These are phyloP conservation scores for Aythya baeri DNA, from an alignment of 2,113 vertebrate genomes.

Conservation along the genomic window DNA sequence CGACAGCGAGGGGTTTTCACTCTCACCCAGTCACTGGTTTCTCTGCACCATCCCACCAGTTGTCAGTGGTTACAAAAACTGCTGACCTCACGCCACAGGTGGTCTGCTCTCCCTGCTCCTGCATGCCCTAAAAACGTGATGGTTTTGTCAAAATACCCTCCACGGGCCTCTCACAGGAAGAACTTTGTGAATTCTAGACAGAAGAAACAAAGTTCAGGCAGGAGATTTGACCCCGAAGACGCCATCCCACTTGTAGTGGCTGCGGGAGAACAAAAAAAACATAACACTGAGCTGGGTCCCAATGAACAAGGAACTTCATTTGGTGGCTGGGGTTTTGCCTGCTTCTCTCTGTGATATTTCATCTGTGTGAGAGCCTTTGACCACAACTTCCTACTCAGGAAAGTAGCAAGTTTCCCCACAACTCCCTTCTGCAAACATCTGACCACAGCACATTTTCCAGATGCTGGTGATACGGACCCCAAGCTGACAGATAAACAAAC, in stretches of 20 bases:
- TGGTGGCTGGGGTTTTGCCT: not conserved
- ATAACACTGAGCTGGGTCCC: not conserved
- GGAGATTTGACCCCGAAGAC: not conserved
- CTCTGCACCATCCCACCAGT: not conserved
- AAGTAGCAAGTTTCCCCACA: not conserved
- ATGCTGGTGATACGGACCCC: fast-evolving
- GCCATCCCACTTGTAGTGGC: not conserved
- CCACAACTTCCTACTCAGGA: not conserved
- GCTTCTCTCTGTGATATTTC: not conserved
- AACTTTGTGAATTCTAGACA: not conserved
- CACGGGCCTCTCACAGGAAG: not conserved
- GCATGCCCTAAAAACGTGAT: fast-evolving
- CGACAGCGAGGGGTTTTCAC: not conserved
- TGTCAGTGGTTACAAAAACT: fast-evolving
- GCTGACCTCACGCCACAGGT: fast-evolving
- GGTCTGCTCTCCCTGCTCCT: not conserved
- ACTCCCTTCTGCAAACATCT: too few species aligned
- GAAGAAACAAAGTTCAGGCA: not conserved
- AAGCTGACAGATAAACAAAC: not conserved
- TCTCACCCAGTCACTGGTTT: not conserved
- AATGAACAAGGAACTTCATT: not conserved
- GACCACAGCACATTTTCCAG: not conserved
- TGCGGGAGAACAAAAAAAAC: not conserved
- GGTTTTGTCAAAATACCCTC: not conserved
- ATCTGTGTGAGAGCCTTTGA: not conserved